Percentiles rank a stretch among this genome's conserved stretches.
phyloP scores from a whole-genome alignment of 1,140 invertebrate species.

The Acyrthosiphon pisum region DNA sequence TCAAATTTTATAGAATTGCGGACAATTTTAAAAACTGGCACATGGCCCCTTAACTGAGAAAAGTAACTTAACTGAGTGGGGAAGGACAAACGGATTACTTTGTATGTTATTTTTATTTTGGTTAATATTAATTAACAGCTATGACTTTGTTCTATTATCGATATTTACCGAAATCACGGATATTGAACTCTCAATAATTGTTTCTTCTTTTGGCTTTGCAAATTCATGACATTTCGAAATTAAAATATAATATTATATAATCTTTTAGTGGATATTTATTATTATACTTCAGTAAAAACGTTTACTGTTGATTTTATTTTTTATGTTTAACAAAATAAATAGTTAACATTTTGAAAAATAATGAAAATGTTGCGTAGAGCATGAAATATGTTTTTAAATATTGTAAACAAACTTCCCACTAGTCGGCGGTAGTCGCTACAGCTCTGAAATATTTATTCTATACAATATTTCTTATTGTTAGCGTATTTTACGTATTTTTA shows the following conservation, averaged over 20 bases:
- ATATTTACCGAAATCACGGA: no score
- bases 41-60: no score
- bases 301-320: neutral
- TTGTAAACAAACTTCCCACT: constrained; percentile 13
- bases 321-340: neutral
- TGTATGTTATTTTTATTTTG: neutral
- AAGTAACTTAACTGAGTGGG: no score
- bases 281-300: neutral
- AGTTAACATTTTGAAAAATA: neutral
- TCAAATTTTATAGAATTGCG: no score
- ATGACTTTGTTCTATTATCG: neutral
- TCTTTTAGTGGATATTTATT: neutral
- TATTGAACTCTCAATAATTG: neutral
- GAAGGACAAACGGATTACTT: neutral
- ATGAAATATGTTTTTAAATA: constrained; percentile 16
- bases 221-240: neutral
- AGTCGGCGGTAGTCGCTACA: neutral
- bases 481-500: neutral
- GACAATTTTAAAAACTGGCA: no score
- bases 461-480: neutral
- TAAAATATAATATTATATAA: neutral
- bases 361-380: neutral
- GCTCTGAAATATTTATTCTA: neutral
- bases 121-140: neutral
- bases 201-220: neutral